Evolutionary conservation across 1,140 invertebrate species (phyloP), one percentile per base, ranked within the genome.

Genomic region (Hyles vespertilio): DNA sequence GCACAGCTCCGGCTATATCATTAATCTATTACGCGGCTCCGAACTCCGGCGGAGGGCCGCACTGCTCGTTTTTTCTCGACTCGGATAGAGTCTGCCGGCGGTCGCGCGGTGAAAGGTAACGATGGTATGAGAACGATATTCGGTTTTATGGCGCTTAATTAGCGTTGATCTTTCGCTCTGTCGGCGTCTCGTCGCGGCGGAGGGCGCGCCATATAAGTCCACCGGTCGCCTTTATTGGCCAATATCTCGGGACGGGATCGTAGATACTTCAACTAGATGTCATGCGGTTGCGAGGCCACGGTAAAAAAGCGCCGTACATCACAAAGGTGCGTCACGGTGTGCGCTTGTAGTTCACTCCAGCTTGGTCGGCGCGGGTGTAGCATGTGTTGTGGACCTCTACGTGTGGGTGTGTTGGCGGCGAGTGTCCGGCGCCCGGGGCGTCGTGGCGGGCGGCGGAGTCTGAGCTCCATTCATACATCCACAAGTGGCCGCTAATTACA

Each of bases 111-210:
- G 80, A 82, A 84, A 84, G 79, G 72, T 77, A 77, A 79, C 69
- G 73, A 74, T 59, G 65, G 65, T 62, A 69, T 63, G 68, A 68
- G 74, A 70, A 70, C 73, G 76, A 79, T 80, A 76, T 82, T 82
- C 70, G 75, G 74, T 81, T 87, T 87, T 85, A 87, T 84, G 74
- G 79, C 65, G 73, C 75, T 84, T 87, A 85, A 87, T 87, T 85
- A 85, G 81, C 73, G 74, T 82, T 70, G 80, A 77, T 75, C 71
- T 74, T 77, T 77, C 72, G 73, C 68, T 78, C 59, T 67, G 79
- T 65, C 72, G 73, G 73, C 75, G 72, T 65, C 69, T 70, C 71
- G 58, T 57, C 51, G 63, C 59, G 36, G 61, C 56, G 65, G 54
- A 63, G 67, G 58, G 54, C 59, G 57, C 11, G 47, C 78, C 71